Percentiles rank a stretch among this genome's conserved stretches.
phyloP scores from a whole-genome alignment of 2,888 invertebrate species.

The Drosophila atroscutellata region DNA sequence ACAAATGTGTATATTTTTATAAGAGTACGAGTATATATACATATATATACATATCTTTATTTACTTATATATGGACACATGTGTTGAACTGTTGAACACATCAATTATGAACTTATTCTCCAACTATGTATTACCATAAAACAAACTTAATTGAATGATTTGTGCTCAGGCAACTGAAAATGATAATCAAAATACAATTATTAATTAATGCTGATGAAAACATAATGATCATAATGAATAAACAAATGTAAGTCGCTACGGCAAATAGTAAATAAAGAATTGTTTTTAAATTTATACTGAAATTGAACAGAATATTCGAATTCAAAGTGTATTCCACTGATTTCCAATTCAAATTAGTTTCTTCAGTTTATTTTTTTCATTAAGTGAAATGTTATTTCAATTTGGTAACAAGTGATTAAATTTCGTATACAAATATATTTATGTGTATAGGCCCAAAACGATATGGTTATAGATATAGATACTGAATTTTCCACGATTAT shows the following conservation, averaged over 20 bases:
- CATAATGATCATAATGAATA: constrained; percentile 1
- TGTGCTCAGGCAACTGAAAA: constrained; percentile 65
- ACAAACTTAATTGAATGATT: constrained; percentile 27
- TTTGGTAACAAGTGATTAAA: not conserved
- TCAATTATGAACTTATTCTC: not conserved
- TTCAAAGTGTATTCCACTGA: not conserved
- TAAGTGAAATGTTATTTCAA: not conserved
- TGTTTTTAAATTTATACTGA: constrained; percentile 49
- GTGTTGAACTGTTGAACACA: not conserved
- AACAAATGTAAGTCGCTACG: constrained; percentile 31
- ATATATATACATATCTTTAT: not conserved
- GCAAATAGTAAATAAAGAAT: constrained; percentile 59
- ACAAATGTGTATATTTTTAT: constrained; percentile 34
- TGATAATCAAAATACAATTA: constrained; percentile 59
- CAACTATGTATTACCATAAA: constrained; percentile 15
- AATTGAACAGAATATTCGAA: not conserved
- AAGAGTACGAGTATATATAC: not conserved
- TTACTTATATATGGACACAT: not conserved
- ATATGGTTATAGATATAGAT: not conserved
- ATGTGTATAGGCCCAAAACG: not conserved
- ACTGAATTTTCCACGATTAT: not conserved
- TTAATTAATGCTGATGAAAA: constrained; percentile 26
- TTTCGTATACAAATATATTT: not conserved
- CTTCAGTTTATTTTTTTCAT: not conserved
- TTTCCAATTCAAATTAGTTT: not conserved